Evolutionary conservation across 1,140 invertebrate genomes (phyloP), one percentile per base, ranked within the genome.

Genomic region (Adoxophyes honmai): DNA sequence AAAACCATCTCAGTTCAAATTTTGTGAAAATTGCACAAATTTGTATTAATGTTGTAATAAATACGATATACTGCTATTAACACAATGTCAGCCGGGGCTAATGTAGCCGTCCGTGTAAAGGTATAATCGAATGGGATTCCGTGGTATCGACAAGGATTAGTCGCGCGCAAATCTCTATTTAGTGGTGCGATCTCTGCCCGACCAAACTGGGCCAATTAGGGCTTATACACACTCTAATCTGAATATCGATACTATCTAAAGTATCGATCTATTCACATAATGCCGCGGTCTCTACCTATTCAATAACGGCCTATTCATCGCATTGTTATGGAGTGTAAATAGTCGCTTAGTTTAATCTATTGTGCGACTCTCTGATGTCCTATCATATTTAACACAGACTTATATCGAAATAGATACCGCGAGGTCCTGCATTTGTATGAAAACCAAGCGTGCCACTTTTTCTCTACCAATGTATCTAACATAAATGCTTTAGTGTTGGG

Each of bases 161-260:
- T 73, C 68, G 59, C 67, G 67, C 68, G 67, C 76, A 85, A 85
- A 86, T 85, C 81, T 81, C 78, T 85, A 82, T 86, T 74, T 86
- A 86, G 80, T 82, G 74, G 74, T 62, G 62, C 71, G 81, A 81
- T 84, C 78, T 77, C 73, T 76, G 76, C 55, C 66, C 70, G 64
- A 68, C 70, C 70, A 66, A 86, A 81, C 79, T 76, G 69, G 83
- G 80, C 81, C 81, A 86, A 86, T 86, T 86, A 84, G 73, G 83
- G 79, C 71, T 83, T 81, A 81, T 72, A 63, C 61, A 62, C 60
- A 64, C 60, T n/a, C n/a, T 74, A 73, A 78, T 74, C 69, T 66
- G 57, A 70, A 67, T 73, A 64, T 76, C 70, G 73, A 70, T 72
- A 60, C 59, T 44, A 44, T 21, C 16, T n/a, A 44, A 44, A 44